Evolutionary conservation across 2,113 vertebrate species (phyloP).

Genomic region (Calidris pugnax): DNA sequence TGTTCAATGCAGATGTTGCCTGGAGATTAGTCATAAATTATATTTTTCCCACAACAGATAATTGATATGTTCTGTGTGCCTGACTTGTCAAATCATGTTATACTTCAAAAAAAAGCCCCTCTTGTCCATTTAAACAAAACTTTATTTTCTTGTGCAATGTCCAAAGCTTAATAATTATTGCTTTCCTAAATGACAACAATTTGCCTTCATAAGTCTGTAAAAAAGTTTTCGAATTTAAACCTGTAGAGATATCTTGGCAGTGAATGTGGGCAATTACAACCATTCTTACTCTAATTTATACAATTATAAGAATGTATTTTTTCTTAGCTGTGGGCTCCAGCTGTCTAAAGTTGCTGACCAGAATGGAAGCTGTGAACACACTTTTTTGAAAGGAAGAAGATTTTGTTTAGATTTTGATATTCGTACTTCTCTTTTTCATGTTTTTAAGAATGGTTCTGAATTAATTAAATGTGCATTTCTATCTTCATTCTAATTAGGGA

Average conservation of each 20-base stretch:
- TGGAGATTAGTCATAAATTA: background rate
- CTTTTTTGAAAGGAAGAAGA: background rate
- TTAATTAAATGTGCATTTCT: background rate
- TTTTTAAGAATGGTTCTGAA: constrained; percentile 6
- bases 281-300: constrained; percentile 33
- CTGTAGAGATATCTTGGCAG: constrained; percentile 1
- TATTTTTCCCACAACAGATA: background rate
- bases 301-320: constrained; percentile 9
- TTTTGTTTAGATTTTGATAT: constrained; percentile 15
- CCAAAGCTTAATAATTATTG: constrained; percentile 25
- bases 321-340: constrained; percentile 23
- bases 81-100: background rate
- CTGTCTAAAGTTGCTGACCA: constrained; percentile 8
- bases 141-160: background rate
- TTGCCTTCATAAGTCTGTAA: background rate
- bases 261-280: background rate
- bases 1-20: background rate
- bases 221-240: constrained; percentile 35
- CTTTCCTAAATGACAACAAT: constrained; percentile 24
- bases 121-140: background rate
- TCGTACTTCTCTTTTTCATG: background rate
- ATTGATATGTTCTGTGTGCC: background rate
- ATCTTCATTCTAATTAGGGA: background rate
- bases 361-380: background rate
- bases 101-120: background rate